Conservation (phyloP, 2,113 vertebrate genomes). For the Australoheros scitulus region DNA sequence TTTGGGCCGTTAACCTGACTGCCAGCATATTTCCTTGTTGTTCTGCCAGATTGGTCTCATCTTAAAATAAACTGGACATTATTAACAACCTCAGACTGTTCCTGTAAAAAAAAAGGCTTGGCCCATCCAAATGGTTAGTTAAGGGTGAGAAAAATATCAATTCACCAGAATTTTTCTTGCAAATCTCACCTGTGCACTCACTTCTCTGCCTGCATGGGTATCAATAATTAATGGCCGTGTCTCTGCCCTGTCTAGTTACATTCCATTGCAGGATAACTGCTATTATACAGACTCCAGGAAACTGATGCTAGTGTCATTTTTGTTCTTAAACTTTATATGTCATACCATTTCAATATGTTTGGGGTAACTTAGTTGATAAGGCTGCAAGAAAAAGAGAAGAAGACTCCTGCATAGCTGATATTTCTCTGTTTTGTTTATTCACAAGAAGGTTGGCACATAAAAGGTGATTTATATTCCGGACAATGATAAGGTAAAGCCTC, state of each 20-base stretch:
- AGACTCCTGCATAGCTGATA: slow-evolving; percentile 4
- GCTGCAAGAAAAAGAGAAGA: slow-evolving; percentile 2
- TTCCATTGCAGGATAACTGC: slow-evolving; percentile 38
- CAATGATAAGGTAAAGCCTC: slow-evolving; percentile 68
- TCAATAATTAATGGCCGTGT: slow-evolving; percentile 60
- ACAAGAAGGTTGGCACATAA: slow-evolving; percentile 21
- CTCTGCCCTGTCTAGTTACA: slow-evolving; percentile 35
- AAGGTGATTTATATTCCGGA: slow-evolving; percentile 66
- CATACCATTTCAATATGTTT: slow-evolving; percentile 24
- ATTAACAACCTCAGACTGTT: not conserved
- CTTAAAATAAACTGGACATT: slow-evolving; percentile 12
- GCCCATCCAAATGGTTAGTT: not conserved
- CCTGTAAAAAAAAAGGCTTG: not conserved
- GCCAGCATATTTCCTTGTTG: slow-evolving; percentile 8
- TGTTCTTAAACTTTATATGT: slow-evolving; percentile 7
- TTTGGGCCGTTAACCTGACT: not conserved
- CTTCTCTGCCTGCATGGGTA: slow-evolving; percentile 22
- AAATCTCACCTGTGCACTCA: slow-evolving; percentile 24
- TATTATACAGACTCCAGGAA: slow-evolving; percentile 1
- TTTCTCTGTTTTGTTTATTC: slow-evolving; percentile 48
- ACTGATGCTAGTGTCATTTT: not conserved
- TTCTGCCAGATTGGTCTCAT: not conserved
- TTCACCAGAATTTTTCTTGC: slow-evolving; percentile 1
- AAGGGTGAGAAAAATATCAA: not conserved
- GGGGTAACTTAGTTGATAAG: slow-evolving; percentile 12